Evolutionary conservation across 1,140 invertebrate species (phyloP).

Genomic region (Drosophila littoralis): DNA sequence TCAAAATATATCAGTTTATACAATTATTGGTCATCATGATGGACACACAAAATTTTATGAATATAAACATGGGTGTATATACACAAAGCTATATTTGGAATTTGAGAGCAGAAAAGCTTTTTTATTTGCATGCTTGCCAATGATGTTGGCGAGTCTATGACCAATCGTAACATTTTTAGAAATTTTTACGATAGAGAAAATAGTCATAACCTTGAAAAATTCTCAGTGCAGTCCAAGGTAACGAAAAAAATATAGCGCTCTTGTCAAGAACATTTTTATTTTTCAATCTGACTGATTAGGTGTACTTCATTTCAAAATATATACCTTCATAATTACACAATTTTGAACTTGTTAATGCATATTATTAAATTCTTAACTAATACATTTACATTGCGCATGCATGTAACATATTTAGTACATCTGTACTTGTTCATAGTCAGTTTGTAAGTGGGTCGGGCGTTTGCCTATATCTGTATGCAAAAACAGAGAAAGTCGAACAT

Average conservation of each 20-base stretch:
- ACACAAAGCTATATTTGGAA: conserved; percentile 33
- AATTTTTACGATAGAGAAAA: conserved; percentile 38
- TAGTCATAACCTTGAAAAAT: conserved; percentile 48
- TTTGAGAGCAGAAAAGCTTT: conserved; percentile 15
- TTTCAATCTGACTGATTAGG: not conserved
- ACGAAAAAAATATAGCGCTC: conserved; percentile 13
- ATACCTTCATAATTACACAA: too few relatives aligned
- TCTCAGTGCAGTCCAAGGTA: conserved; percentile 32
- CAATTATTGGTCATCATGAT: conserved; percentile 12
- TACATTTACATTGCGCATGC: not conserved
- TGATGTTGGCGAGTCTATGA: conserved; percentile 34
- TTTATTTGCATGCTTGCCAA: conserved; percentile 22
- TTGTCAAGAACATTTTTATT: not conserved
- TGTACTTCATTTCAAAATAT: too few relatives aligned
- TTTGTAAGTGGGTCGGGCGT: conserved; percentile 35
- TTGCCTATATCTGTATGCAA: conserved; percentile 8
- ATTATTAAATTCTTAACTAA: conserved; percentile 23
- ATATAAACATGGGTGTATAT: conserved; percentile 18
- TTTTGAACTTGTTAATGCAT: not conserved
- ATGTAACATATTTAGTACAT: not conserved
- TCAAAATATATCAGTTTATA: conserved; percentile 14
- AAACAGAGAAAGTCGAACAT: conserved; percentile 5
- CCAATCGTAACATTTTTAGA: conserved; percentile 30
- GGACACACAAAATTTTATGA: conserved; percentile 4
- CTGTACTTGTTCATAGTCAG: conserved; percentile 1